Evolutionary conservation across 53 echinoderm and acorn worm genomes (phyloP).

Genomic region (Temnopleurus reevesii): DNA sequence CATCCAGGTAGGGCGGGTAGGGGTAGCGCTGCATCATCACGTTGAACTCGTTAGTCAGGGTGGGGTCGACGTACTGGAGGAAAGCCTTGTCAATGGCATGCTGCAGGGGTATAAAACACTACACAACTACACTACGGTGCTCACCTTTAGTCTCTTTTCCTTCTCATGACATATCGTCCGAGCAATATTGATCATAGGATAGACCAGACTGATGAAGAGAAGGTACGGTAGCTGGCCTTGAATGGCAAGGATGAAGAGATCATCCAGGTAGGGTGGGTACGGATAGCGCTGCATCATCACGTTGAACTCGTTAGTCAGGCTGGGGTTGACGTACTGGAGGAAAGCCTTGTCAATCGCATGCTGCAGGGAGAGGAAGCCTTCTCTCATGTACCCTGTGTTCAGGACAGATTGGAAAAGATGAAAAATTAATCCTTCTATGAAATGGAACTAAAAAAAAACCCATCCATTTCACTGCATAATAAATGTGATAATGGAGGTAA

Average conservation of each 20-base stretch:
- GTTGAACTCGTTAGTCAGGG: constrained; percentile 57
- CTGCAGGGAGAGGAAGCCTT: constrained; percentile 88
- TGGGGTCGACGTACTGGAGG: constrained; percentile 64
- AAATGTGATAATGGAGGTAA: too few relatives aligned
- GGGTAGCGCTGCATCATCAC: constrained; percentile 88
- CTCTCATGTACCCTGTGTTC: constrained; percentile 80
- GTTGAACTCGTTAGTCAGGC: constrained; percentile 57
- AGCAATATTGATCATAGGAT: constrained; percentile 86
- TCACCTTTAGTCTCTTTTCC: constrained; percentile 86
- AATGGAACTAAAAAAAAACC: too few relatives aligned
- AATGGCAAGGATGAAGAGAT: constrained; percentile 81
- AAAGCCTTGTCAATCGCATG: constrained; percentile 91
- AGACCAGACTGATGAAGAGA: constrained; percentile 80
- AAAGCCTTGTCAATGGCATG: constrained; percentile 92
- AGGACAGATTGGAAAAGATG: too few relatives aligned
- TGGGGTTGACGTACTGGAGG: constrained; percentile 64
- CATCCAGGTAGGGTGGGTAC: constrained; percentile 88
- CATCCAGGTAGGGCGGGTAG: constrained; percentile 88
- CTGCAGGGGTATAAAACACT: too few relatives aligned
- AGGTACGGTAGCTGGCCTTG: constrained; percentile 89
- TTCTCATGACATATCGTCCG: constrained; percentile 83
- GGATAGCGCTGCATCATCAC: constrained; percentile 88
- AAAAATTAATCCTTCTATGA: too few relatives aligned
- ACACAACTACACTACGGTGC: too few relatives aligned
- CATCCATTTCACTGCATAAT: too few relatives aligned